phyloP scores from a whole-genome alignment of 2,113 vertebrate genomes.

The Engystomops pustulosus region DNA sequence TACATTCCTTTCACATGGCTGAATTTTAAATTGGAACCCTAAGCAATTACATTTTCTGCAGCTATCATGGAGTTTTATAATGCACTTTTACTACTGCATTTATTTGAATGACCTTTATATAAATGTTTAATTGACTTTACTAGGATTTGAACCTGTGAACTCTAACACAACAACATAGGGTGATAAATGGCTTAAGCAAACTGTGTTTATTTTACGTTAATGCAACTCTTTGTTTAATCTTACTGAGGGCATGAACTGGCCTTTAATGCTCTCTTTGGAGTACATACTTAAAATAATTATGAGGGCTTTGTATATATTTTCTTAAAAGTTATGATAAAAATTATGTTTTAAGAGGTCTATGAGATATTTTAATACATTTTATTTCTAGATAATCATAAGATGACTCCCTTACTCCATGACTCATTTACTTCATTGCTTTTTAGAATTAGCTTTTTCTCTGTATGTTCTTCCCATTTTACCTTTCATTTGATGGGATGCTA shows the following conservation, averaged over 20 bases:
- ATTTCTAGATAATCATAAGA: neutral
- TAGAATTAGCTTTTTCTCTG: too few relatives aligned
- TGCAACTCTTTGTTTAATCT: conserved; percentile 53
- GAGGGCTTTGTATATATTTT: conserved; percentile 30
- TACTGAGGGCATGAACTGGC: conserved; percentile 37
- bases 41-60: conserved; percentile 29
- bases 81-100: conserved; percentile 50
- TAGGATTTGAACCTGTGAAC: conserved; percentile 59
- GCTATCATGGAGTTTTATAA: conserved; percentile 32
- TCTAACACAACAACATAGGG: conserved; percentile 48
- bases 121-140: conserved; percentile 55
- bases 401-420: neutral
- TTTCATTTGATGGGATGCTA: too few relatives aligned
- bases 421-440: too few relatives aligned
- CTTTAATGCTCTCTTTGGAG: conserved; percentile 52
- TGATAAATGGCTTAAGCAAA: conserved; percentile 56
- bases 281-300: conserved; percentile 46
- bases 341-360: conserved; percentile 10
- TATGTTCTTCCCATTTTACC: too few relatives aligned
- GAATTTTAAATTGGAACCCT: conserved; percentile 23
- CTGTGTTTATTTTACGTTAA: conserved; percentile 58
- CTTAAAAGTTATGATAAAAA: conserved; percentile 40
- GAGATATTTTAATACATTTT: neutral
- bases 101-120: conserved; percentile 53
- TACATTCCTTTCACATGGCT: neutral